A percentile compares a stretch with the other conserved stretches of the same genome.
Evolutionary conservation across 2,113 vertebrate species (phyloP).

Genomic region (Hepsetus odoe): DNA sequence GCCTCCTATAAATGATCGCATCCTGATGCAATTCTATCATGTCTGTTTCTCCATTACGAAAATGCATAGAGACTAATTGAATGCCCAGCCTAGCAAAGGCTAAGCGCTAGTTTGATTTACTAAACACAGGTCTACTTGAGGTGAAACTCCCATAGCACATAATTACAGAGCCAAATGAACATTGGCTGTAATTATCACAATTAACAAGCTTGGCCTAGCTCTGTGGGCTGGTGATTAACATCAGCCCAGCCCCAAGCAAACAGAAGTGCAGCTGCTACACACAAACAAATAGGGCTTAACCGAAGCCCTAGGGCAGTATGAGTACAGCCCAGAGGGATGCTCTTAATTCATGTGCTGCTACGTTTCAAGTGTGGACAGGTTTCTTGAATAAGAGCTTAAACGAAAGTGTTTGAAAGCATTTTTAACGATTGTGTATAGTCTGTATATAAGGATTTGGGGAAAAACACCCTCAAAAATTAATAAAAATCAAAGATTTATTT

Average conservation of each 20-base stretch:
- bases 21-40: neutral
- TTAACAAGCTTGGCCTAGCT: slow-evolving; percentile 51
- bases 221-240: slow-evolving; percentile 44
- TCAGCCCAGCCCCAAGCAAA: slow-evolving; percentile 23
- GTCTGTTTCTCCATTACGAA: neutral
- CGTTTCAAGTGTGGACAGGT: neutral
- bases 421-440: no score
- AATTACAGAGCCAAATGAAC: slow-evolving; percentile 41
- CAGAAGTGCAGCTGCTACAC: slow-evolving; percentile 37
- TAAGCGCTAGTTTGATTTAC: slow-evolving; percentile 43
- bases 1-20: neutral
- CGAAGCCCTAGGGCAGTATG: neutral
- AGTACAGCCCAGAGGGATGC: slow-evolving; percentile 3
- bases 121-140: slow-evolving; percentile 34
- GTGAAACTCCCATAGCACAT: slow-evolving; percentile 33
- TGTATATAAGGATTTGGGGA: no score
- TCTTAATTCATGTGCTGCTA: neutral
- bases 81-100: neutral
- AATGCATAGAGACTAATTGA: neutral
- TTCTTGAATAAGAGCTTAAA: neutral
- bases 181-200: slow-evolving; percentile 54
- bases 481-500: neutral
- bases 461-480: neutral
- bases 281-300: slow-evolving; percentile 40
- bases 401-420: neutral